These are phyloP conservation scores for Lasius fuliginosus DNA, from an alignment of 2,888 invertebrate species.

Conservation along the genomic window DNA sequence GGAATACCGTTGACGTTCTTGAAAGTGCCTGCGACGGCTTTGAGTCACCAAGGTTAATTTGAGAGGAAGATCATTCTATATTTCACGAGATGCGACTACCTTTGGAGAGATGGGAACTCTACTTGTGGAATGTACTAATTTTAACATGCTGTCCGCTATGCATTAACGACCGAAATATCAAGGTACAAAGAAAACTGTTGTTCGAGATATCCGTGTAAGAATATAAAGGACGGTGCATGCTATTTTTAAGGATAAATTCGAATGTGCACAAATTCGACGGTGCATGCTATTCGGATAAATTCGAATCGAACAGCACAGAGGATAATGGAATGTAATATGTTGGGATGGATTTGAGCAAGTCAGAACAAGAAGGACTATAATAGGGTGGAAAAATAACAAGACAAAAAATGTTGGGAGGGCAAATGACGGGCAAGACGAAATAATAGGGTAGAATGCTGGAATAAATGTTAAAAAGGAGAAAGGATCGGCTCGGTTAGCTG, in stretches of 20 bases:
- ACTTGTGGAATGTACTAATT: constrained; percentile 48
- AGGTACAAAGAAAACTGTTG: constrained; percentile 6
- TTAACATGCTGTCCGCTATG: constrained; percentile 40
- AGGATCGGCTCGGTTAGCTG: background rate
- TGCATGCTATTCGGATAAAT: background rate
- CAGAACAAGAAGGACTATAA: background rate
- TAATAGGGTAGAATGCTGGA: background rate
- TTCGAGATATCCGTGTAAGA: background rate
- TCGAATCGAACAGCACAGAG: background rate
- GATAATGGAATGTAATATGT: background rate
- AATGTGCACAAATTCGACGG: too few species aligned
- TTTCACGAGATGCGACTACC: constrained; percentile 47
- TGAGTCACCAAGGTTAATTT: constrained; percentile 62
- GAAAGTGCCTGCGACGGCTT: constrained; percentile 13
- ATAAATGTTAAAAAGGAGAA: background rate
- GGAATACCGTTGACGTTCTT: constrained; percentile 12
- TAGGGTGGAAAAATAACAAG: background rate
- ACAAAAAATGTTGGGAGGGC: too few species aligned
- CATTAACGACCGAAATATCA: constrained; percentile 42
- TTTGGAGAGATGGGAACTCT: constrained; percentile 36
- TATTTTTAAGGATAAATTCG: background rate
- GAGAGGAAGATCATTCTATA: constrained; percentile 44
- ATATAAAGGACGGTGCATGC: constrained; percentile 3
- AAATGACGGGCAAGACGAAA: too few species aligned
- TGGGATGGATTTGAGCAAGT: background rate